A percentile compares a stretch with the other conserved stretches of the same genome.
phyloP scores from a whole-genome alignment of 2,888 invertebrate genomes.

The Blera fallax region DNA sequence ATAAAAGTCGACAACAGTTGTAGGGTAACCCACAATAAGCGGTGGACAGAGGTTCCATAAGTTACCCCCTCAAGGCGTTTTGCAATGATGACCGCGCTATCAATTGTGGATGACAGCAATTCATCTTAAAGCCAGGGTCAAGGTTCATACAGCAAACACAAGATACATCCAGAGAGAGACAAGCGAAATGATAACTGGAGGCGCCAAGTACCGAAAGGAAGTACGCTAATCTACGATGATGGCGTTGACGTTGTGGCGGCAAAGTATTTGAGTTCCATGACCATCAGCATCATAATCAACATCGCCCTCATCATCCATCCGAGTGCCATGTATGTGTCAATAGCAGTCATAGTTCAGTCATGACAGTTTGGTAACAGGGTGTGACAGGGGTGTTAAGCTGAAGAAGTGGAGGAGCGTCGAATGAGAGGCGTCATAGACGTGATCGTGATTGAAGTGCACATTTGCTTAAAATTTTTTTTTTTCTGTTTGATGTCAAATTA shows the following conservation, averaged over 20 bases:
- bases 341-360: background rate
- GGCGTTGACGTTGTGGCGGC: background rate
- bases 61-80: slow-evolving; percentile 2
- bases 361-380: background rate
- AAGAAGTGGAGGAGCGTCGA: background rate
- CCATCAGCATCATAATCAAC: background rate
- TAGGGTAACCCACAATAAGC: background rate
- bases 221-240: background rate
- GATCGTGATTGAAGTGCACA: slow-evolving; percentile 5
- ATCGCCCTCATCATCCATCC: background rate
- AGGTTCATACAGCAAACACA: slow-evolving; percentile 17
- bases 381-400: background rate
- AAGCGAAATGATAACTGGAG: background rate
- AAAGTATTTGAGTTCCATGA: background rate
- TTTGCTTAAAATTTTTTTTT: background rate
- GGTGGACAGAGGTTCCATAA: background rate
- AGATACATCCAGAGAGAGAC: background rate
- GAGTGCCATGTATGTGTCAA: slow-evolving; percentile 1
- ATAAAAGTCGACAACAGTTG: background rate
- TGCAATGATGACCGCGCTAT: background rate
- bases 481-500: background rate
- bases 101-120: slow-evolving; percentile 4
- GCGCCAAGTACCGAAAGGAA: background rate
- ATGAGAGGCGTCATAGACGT: slow-evolving; percentile 2
- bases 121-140: slow-evolving; percentile 33